phyloP scores from a whole-genome alignment of 23 tunicate genomes.

The Corella eumyota region DNA sequence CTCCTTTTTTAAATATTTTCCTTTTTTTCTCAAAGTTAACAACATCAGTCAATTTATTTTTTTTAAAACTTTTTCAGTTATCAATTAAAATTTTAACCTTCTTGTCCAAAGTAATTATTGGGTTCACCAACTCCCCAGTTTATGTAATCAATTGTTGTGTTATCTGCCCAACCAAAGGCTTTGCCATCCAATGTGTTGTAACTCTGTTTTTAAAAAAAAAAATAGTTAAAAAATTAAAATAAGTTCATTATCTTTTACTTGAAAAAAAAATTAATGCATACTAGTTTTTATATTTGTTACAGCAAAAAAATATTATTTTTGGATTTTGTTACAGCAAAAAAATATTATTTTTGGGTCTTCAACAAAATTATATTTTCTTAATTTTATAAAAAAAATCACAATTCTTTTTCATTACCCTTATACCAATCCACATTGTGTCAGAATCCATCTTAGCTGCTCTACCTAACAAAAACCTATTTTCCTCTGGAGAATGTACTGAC shows the following conservation, averaged over 20 bases:
- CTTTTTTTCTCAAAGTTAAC: background rate
- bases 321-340: too few species aligned
- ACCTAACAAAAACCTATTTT: slow-evolving; percentile 42
- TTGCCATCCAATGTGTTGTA: slow-evolving; percentile 20
- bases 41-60: too few species aligned
- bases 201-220: background rate
- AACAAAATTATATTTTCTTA: too few species aligned
- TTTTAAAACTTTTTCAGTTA: too few species aligned
- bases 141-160: slow-evolving; percentile 28
- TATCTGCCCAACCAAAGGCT: slow-evolving; percentile 53
- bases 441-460: slow-evolving; percentile 26
- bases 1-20: background rate
- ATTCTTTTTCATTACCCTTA: slow-evolving; percentile 30
- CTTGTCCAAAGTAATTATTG: slow-evolving; percentile 47
- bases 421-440: slow-evolving; percentile 51
- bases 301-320: too few species aligned
- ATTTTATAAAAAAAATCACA: background rate
- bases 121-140: slow-evolving; percentile 86
- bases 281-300: too few species aligned
- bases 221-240: background rate
- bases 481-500: slow-evolving; percentile 60
- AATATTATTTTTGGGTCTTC: too few species aligned
- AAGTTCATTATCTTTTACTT: background rate
- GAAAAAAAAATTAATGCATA: too few species aligned
- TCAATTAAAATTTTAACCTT: too few species aligned